Evolutionary conservation across 1,140 invertebrate species (phyloP).

Genomic region (Hermatobates lingyangjiaoensis): DNA sequence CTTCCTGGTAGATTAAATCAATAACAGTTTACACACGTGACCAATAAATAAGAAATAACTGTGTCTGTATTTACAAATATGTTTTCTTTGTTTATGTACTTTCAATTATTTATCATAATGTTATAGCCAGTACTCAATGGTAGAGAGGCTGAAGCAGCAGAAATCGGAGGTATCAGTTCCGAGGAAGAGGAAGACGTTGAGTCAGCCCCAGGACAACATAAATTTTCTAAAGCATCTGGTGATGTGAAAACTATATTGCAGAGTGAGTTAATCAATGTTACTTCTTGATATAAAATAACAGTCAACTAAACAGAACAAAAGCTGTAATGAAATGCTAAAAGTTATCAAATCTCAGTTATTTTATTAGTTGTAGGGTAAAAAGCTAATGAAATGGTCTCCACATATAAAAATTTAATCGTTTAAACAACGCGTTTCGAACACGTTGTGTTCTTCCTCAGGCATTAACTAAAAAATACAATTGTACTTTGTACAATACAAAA

Average conservation of each 20-base stretch:
- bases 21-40: too few species aligned
- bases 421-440: background rate
- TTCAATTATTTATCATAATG: slow-evolving; percentile 8
- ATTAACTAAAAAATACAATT: too few species aligned
- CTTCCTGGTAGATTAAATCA: too few species aligned
- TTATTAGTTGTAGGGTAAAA: background rate
- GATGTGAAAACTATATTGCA: slow-evolving; percentile 49
- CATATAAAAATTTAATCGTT: background rate
- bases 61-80: background rate
- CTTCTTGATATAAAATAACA: background rate
- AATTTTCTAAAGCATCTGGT: slow-evolving; percentile 38
- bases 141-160: slow-evolving; percentile 54
- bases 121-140: slow-evolving; percentile 45
- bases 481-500: too few species aligned
- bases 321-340: background rate
- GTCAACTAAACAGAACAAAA: background rate
- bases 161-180: slow-evolving; percentile 51
- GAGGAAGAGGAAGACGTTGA: slow-evolving; percentile 40
- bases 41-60: background rate
- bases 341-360: background rate
- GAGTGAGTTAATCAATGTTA: slow-evolving; percentile 27
- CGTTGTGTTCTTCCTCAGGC: background rate
- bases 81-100: background rate
- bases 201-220: slow-evolving; percentile 24
- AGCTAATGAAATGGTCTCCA: background rate